A percentile compares a stretch with the other conserved stretches of the same genome.
Conservation (phyloP, 2,888 invertebrate genomes). For the Cephus pulcher region DNA sequence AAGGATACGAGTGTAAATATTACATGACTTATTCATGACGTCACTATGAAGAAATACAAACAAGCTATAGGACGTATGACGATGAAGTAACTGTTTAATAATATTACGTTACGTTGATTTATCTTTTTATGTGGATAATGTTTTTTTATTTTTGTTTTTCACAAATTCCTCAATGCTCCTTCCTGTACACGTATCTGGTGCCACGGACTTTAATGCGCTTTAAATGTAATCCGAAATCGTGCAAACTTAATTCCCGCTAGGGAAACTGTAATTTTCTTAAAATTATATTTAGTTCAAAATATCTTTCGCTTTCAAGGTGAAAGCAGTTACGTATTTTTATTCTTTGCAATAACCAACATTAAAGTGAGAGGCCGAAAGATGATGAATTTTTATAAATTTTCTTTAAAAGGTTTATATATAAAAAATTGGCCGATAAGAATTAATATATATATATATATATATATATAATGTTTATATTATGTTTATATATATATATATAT, state of each 20-base stretch:
- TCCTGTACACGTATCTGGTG: background rate
- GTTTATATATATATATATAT: no score
- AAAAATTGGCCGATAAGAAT: background rate
- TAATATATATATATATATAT: background rate
- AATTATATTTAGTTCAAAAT: constrained; percentile 29
- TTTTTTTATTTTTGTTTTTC: background rate
- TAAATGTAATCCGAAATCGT: constrained; percentile 30
- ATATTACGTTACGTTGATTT: background rate
- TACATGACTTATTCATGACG: background rate
- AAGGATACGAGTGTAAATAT: background rate
- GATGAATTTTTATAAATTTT: background rate
- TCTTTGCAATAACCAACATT: background rate
- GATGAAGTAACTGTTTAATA: background rate
- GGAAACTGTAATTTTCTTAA: constrained; percentile 44
- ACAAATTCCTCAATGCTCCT: background rate
- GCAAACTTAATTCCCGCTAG: constrained; percentile 12
- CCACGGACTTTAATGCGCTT: constrained; percentile 33
- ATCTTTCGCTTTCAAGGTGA: background rate
- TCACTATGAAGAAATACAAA: background rate
- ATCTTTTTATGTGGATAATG: background rate
- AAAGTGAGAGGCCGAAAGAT: background rate
- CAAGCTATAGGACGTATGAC: background rate
- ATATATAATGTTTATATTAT: no score
- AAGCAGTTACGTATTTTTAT: background rate
- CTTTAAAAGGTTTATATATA: background rate